A percentile compares a stretch with the other conserved stretches of the same genome.
phyloP scores from a whole-genome alignment of 2,113 vertebrate genomes.

The Coreoperca whiteheadi region DNA sequence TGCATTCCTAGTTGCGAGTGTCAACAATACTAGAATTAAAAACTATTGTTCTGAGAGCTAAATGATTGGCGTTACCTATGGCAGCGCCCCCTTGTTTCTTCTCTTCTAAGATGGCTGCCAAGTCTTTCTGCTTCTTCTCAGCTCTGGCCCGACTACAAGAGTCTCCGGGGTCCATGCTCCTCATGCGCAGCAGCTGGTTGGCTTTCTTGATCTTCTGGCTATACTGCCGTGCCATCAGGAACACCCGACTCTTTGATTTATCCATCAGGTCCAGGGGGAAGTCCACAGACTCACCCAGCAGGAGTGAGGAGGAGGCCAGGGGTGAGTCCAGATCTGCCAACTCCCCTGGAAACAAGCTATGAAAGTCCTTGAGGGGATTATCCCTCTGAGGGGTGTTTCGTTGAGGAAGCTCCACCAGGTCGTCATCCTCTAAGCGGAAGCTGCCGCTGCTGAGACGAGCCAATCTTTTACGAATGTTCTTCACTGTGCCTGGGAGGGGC shows the following conservation, averaged over 20 bases:
- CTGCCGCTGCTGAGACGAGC: slow-evolving; percentile 86
- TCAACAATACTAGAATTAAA: background rate
- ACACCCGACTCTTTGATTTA: slow-evolving; percentile 92
- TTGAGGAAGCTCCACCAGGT: slow-evolving; percentile 82
- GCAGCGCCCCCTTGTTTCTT: slow-evolving; percentile 97
- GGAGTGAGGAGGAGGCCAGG: slow-evolving; percentile 80
- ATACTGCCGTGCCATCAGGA: slow-evolving; percentile 97
- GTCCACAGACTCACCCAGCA: slow-evolving; percentile 82
- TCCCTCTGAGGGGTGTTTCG: slow-evolving; percentile 70
- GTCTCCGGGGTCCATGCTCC: slow-evolving; percentile 91
- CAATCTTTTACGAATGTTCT: slow-evolving; percentile 83
- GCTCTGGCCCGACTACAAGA: slow-evolving; percentile 76
- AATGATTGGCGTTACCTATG: slow-evolving; percentile 87
- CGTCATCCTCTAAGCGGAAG: slow-evolving; percentile 84
- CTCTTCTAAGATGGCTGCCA: slow-evolving; percentile 95
- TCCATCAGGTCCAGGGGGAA: slow-evolving; percentile 85
- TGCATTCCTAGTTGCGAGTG: background rate
- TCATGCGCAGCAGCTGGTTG: slow-evolving; percentile 96
- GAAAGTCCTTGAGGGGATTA: slow-evolving; percentile 76
- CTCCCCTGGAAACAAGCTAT: slow-evolving; percentile 87
- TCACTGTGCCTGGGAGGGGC: slow-evolving; percentile 82
- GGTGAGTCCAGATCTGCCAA: slow-evolving; percentile 84
- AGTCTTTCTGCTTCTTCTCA: slow-evolving; percentile 88
- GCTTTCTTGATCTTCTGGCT: slow-evolving; percentile 99
- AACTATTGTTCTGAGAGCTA: background rate